Conservation (phyloP, 2,113 vertebrate species). For the Plectropomus leopardus region DNA sequence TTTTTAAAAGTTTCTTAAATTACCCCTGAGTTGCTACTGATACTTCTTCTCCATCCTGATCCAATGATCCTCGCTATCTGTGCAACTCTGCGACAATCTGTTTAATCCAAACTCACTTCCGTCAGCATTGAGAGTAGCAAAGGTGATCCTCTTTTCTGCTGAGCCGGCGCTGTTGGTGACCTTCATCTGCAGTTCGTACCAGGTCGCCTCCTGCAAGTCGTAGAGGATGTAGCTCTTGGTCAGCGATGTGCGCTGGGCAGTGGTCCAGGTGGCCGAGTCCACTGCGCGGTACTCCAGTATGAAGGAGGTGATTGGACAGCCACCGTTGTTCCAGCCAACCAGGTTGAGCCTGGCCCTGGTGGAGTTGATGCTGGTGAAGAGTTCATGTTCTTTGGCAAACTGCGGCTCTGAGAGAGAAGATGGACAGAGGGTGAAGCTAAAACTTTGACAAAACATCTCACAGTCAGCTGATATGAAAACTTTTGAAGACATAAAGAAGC, state of each 20-base stretch:
- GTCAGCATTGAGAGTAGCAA: constrained; percentile 94
- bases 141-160: constrained; percentile 94
- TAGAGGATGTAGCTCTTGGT: constrained; percentile 97
- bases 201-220: constrained; percentile 95
- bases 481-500: background rate
- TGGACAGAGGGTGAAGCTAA: background rate
- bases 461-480: background rate
- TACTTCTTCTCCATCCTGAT: background rate
- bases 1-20: background rate
- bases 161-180: constrained; percentile 98
- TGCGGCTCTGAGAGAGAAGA: constrained; percentile 90
- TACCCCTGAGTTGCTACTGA: background rate
- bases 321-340: constrained; percentile 97
- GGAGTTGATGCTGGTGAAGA: constrained; percentile 96
- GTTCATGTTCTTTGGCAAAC: constrained; percentile 98
- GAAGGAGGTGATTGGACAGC: constrained; percentile 98
- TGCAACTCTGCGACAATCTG: constrained; percentile 15
- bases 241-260: constrained; percentile 93
- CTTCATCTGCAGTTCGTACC: constrained; percentile 98
- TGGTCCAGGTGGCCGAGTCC: constrained; percentile 93
- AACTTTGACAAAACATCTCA: background rate
- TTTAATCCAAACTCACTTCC: constrained; percentile 91
- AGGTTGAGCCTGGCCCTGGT: constrained; percentile 93
- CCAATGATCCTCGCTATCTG: background rate
- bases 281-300: constrained; percentile 95